These are phyloP conservation scores for Nemotelus nigrinus DNA, from an alignment of 2,888 invertebrate genomes.

Conservation along the genomic window DNA sequence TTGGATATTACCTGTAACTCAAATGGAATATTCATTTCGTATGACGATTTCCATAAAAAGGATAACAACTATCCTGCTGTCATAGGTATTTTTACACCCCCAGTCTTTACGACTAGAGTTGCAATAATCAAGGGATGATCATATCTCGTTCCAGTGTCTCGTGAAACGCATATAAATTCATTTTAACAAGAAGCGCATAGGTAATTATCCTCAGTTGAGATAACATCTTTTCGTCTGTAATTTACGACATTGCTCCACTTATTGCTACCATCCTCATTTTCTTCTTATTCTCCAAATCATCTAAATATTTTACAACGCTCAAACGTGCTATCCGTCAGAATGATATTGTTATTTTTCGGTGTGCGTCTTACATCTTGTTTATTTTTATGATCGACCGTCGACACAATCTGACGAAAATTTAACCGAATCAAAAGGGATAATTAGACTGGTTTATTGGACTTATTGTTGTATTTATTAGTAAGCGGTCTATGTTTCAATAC, in stretches of 20 bases:
- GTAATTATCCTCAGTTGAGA: slow-evolving; percentile 9
- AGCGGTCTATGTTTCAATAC: neutral
- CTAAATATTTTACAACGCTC: neutral
- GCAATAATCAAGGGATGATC: too few relatives aligned
- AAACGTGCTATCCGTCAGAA: slow-evolving; percentile 13
- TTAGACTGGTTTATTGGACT: slow-evolving; percentile 40
- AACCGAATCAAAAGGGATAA: slow-evolving; percentile 28
- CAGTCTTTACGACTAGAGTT: too few relatives aligned
- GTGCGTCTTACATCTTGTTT: neutral
- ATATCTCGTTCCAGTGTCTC: too few relatives aligned
- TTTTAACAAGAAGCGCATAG: too few relatives aligned
- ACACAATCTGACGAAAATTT: slow-evolving; percentile 22
- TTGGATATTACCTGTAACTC: too few relatives aligned
- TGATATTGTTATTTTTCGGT: neutral
- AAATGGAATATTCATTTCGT: too few relatives aligned
- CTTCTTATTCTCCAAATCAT: slow-evolving; percentile 3
- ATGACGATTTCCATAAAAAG: too few relatives aligned
- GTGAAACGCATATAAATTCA: too few relatives aligned
- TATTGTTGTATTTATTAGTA: slow-evolving; percentile 39
- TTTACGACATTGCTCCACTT: neutral
- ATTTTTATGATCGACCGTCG: slow-evolving; percentile 7
- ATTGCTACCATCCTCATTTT: neutral
- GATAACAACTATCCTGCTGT: too few relatives aligned
- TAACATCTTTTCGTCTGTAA: slow-evolving; percentile 13
- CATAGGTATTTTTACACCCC: too few relatives aligned